Conservation (phyloP, 2,113 vertebrate genomes). For the Passer domesticus region DNA sequence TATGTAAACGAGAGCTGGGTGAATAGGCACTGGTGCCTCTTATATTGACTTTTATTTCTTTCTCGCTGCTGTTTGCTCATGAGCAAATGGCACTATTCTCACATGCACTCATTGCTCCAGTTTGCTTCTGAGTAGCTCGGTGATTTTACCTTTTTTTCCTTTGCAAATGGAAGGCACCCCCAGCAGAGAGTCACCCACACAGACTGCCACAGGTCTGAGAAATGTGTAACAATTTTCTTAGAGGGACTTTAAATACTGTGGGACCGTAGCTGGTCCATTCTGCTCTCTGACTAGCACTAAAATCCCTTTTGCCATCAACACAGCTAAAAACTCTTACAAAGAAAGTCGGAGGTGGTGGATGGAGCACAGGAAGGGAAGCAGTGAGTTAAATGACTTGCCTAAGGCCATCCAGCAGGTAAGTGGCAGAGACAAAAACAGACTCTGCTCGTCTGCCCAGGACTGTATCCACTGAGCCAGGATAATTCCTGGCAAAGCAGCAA, state of each 20-base stretch:
- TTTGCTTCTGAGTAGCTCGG: not conserved
- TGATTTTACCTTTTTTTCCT: not conserved
- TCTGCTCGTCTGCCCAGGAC: not conserved
- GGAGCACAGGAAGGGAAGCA: not conserved
- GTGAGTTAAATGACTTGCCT: not conserved
- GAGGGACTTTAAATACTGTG: not conserved
- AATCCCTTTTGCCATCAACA: not conserved
- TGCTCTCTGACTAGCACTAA: not conserved
- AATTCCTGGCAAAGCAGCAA: constrained; percentile 36
- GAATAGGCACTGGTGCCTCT: constrained; percentile 8
- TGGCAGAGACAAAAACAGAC: constrained; percentile 13
- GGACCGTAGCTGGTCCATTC: not conserved
- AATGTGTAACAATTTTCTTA: not conserved
- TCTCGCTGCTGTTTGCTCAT: constrained; percentile 10
- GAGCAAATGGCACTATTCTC: constrained; percentile 43
- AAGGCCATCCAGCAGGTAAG: constrained; percentile 16
- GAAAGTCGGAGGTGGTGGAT: not conserved
- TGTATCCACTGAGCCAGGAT: constrained; percentile 15
- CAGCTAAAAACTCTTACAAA: not conserved
- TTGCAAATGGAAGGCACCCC: not conserved
- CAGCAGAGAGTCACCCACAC: not conserved
- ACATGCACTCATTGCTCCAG: not conserved
- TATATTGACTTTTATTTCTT: constrained; percentile 46
- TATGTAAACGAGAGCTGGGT: not conserved
- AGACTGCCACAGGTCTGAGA: fast-evolving